Percentiles rank a stretch among this genome's conserved stretches.
Conservation (phyloP, 2,888 invertebrate species). For the Rhamphomyia laevipes region DNA sequence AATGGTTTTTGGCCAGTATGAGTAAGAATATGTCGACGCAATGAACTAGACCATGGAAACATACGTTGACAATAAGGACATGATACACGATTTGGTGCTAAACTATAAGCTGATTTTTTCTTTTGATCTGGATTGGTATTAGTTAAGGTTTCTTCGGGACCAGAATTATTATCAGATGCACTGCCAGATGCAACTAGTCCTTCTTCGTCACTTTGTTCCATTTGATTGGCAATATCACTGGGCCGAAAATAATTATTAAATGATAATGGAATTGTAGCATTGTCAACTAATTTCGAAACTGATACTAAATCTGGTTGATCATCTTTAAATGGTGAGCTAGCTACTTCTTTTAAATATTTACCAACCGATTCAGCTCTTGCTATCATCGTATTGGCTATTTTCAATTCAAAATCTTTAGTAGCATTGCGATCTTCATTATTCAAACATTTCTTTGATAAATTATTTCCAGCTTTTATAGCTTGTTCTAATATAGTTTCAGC, state of each 20-base stretch:
- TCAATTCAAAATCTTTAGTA: conserved; percentile 40
- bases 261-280: conserved; percentile 50
- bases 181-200: conserved; percentile 65
- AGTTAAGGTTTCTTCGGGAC: conserved; percentile 53
- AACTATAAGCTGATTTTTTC: conserved; percentile 89
- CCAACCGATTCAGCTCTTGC: conserved; percentile 40
- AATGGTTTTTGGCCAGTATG: conserved; percentile 96
- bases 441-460: conserved; percentile 3
- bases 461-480: conserved; percentile 32
- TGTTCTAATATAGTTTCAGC: conserved; percentile 48
- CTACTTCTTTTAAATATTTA: conserved; percentile 33
- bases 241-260: conserved; percentile 53
- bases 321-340: conserved; percentile 39
- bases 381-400: conserved; percentile 46
- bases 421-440: conserved; percentile 4
- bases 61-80: conserved; percentile 89
- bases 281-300: conserved; percentile 61
- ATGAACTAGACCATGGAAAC: conserved; percentile 93
- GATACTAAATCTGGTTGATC: conserved; percentile 62
- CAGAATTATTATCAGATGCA: conserved; percentile 73
- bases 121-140: conserved; percentile 39
- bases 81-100: conserved; percentile 86
- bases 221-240: conserved; percentile 33
- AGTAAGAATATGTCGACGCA: conserved; percentile 83
- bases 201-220: conserved; percentile 51